phyloP scores from a whole-genome alignment of 2,113 vertebrate species.

The Bettongia penicillata region DNA sequence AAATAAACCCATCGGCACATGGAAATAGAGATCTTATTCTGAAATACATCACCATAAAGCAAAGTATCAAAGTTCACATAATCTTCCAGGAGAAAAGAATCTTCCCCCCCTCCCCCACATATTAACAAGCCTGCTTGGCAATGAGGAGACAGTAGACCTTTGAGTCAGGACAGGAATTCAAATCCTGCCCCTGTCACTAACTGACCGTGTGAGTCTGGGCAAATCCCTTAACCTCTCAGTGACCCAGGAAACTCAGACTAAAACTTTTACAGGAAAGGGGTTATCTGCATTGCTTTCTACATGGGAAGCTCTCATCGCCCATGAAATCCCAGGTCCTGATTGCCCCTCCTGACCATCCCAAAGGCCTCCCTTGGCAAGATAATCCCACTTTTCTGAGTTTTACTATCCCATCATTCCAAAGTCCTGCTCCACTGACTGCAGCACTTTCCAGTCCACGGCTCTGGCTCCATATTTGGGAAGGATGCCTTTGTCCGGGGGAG shows the following conservation, averaged over 20 bases:
- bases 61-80: background rate
- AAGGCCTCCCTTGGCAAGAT: background rate
- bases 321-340: background rate
- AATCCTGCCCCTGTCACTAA: background rate
- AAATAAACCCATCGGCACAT: background rate
- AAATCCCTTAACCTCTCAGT: background rate
- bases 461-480: background rate
- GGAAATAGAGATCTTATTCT: background rate
- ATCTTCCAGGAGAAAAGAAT: background rate
- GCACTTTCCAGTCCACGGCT: background rate
- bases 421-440: background rate
- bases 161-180: background rate
- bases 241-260: background rate
- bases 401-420: fast-evolving
- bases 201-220: background rate
- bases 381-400: background rate
- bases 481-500: background rate
- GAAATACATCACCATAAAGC: background rate
- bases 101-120: no score
- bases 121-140: background rate
- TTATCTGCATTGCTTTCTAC: background rate
- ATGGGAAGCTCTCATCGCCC: background rate
- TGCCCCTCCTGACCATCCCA: background rate
- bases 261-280: background rate
- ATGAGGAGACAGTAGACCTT: background rate